These are phyloP conservation scores for Dyspetes luteomarginatus DNA, from an alignment of 2,888 invertebrate species.

Conservation along the genomic window DNA sequence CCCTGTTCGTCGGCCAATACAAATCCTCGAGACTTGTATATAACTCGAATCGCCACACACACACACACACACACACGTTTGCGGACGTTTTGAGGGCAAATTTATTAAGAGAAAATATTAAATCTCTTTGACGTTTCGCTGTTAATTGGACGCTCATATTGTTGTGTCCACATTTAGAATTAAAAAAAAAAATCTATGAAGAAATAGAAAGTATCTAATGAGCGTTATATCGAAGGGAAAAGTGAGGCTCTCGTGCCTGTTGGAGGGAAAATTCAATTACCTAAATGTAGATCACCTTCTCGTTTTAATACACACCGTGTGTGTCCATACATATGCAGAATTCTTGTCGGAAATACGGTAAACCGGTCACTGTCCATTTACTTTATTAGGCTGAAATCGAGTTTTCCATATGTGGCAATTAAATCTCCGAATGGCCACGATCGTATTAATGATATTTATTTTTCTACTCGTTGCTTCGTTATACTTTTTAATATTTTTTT, in stretches of 20 bases:
- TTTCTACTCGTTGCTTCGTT: neutral
- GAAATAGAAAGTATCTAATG: constrained; percentile 43
- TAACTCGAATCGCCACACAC: too few species aligned
- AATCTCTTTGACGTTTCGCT: neutral
- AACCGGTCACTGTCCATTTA: constrained; percentile 39
- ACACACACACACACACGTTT: too few species aligned
- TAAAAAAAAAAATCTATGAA: neutral
- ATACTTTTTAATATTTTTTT: neutral
- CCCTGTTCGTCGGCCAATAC: constrained; percentile 37
- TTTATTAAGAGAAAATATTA: constrained; percentile 24
- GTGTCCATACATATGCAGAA: neutral
- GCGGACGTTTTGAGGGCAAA: constrained; percentile 10
- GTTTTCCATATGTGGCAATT: constrained; percentile 45
- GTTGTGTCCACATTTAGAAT: neutral
- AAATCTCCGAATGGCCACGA: neutral
- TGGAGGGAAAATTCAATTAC: constrained; percentile 9
- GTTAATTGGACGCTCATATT: constrained; percentile 2
- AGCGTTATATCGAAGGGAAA: neutral
- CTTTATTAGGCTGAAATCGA: constrained; percentile 18
- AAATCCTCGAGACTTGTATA: too few species aligned
- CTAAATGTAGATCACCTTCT: constrained; percentile 18
- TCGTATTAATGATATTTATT: neutral
- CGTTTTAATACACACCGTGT: neutral
- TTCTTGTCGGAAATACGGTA: neutral
- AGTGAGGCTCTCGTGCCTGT: neutral